Evolutionary conservation across 1,140 invertebrate species (phyloP), one percentile per base, ranked within the genome.

Genomic region (Drosophila erecta): DNA sequence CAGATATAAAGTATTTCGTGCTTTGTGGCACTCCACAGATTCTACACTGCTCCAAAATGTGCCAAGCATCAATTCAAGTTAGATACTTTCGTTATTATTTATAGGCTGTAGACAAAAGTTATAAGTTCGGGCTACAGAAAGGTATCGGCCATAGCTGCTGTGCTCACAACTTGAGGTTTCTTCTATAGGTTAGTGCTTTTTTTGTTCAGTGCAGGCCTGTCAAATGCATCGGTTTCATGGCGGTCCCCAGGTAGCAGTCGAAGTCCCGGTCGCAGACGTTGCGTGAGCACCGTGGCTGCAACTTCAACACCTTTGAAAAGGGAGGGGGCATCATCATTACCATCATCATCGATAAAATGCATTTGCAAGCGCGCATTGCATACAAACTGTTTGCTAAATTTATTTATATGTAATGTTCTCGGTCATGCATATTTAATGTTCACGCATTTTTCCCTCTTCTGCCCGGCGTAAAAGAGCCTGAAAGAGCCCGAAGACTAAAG

Each of bases 401-500:
- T 86, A 87, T 86, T 86, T 79, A 87, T 86, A 90, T 72, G 85
- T 83, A 69, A 79, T 85, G 86, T 79, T 80, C 81, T 75, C 75
- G 76, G 71, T 90, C 83, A 90, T 90, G 85, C 81, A 90, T 90
- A 90, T 90, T 90, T 90, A 90, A 90, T 90, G 87, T 81, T 75
- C 87, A 90, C 83, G 85, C 81, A 87, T 75, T 83, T 69, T 62
- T 66, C 44, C 67, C 44, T 35, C 49, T 40, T 56, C 24, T 17
- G 65, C 20, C 27, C 17, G 27, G 10, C 35, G 37, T 37, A 15
- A 12, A 46, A 11, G 37, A 44, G 20, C 17, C 15, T 27, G 17
- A 12, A 46, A 11, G 37, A 44, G 20, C 17, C 15, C 35, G n/a
- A 64, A 53, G 40, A 46, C 46, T 27, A 35, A 43, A 78, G 74